Evolutionary conservation across 2,888 invertebrate genomes (phyloP).

Genomic region (Apodemia zela): DNA sequence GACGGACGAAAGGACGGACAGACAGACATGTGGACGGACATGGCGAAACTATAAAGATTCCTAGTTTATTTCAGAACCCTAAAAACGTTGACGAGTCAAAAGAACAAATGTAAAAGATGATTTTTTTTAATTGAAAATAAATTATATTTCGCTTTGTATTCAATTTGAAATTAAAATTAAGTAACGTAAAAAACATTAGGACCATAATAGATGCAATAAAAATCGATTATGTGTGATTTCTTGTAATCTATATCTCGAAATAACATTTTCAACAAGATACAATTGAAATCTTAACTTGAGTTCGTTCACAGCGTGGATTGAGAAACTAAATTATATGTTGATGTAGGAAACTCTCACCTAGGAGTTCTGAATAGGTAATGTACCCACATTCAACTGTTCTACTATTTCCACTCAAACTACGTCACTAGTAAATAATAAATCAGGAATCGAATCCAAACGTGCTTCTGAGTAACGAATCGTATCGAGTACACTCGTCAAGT

Average conservation of each 20-base stretch:
- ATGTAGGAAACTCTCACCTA: slow-evolving; percentile 49
- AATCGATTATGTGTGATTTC: neutral
- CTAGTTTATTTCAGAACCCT: too few relatives aligned
- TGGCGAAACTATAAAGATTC: too few relatives aligned
- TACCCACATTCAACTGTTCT: slow-evolving; percentile 38
- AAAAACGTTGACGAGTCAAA: too few relatives aligned
- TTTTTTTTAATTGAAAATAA: too few relatives aligned
- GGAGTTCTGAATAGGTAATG: slow-evolving; percentile 52
- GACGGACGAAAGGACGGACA: too few relatives aligned
- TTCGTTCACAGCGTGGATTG: slow-evolving; percentile 48
- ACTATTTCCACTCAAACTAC: slow-evolving; percentile 28
- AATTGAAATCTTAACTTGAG: slow-evolving; percentile 18
- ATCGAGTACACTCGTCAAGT: slow-evolving; percentile 10
- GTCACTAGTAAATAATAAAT: slow-evolving; percentile 26
- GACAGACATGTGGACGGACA: too few relatives aligned
- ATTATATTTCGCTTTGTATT: too few relatives aligned
- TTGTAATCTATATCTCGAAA: neutral
- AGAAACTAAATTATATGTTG: slow-evolving; percentile 51
- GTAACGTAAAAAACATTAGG: too few relatives aligned
- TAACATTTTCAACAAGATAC: neutral
- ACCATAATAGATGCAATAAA: too few relatives aligned
- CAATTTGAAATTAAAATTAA: too few relatives aligned
- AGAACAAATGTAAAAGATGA: too few relatives aligned
- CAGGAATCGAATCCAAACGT: neutral
- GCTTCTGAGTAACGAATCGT: slow-evolving; percentile 18